phyloP scores from a whole-genome alignment of 1,140 invertebrate genomes.

The Drosophila novamexicana region DNA sequence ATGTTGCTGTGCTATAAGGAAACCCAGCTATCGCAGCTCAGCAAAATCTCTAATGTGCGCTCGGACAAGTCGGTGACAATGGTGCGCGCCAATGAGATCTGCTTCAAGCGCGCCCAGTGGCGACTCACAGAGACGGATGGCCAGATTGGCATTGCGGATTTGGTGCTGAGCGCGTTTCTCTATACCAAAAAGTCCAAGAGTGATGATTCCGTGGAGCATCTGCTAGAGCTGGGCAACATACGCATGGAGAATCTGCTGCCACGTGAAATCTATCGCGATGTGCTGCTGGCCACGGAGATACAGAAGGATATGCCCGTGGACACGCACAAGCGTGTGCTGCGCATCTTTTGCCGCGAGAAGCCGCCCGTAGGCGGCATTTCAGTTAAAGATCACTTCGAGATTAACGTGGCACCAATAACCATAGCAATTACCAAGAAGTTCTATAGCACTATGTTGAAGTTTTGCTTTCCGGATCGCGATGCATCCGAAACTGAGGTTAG shows the following conservation, averaged over 20 bases:
- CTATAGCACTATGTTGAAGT: slow-evolving; percentile 98
- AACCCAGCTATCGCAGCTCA: slow-evolving; percentile 89
- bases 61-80: slow-evolving; percentile 90
- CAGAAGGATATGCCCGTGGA: slow-evolving; percentile 96
- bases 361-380: slow-evolving; percentile 98
- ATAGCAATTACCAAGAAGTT: slow-evolving; percentile 98
- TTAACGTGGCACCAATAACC: slow-evolving; percentile 96
- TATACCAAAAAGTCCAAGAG: slow-evolving; percentile 98
- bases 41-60: slow-evolving; percentile 85
- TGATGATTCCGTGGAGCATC: slow-evolving; percentile 98
- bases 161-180: slow-evolving; percentile 97
- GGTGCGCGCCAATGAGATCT: slow-evolving; percentile 97
- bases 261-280: slow-evolving; percentile 97
- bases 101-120: slow-evolving; percentile 99
- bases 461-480: slow-evolving; percentile 99
- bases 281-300: slow-evolving; percentile 94
- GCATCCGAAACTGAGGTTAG: slow-evolving; percentile 90
- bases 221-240: slow-evolving; percentile 98
- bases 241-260: slow-evolving; percentile 97
- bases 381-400: slow-evolving; percentile 99
- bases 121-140: slow-evolving; percentile 98
- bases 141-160: slow-evolving; percentile 97
- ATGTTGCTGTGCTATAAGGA: slow-evolving; percentile 96
- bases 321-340: slow-evolving; percentile 90
- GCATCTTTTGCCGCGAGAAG: slow-evolving; percentile 95